Conservation (phyloP, 2,797 vertebrate species). For the Channallabes apus region DNA sequence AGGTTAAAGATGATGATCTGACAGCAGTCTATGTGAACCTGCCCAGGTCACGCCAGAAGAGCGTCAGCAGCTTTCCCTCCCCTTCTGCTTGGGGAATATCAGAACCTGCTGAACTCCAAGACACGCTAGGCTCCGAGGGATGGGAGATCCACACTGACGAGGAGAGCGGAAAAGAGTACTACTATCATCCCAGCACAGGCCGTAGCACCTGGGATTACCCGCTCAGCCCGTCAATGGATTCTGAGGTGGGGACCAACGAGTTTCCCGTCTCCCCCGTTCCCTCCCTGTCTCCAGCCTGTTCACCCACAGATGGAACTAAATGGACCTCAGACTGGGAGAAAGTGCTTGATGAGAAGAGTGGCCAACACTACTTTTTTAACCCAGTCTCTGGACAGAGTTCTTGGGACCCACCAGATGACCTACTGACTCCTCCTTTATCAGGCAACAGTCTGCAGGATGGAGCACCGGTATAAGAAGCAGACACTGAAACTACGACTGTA, state of each 20-base stretch:
- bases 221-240: constrained; percentile 63
- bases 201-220: constrained; percentile 91
- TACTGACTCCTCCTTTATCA: constrained; percentile 61
- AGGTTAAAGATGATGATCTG: constrained; percentile 66
- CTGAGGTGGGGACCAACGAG: constrained; percentile 44
- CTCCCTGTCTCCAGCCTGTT: constrained; percentile 58
- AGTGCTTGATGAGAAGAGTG: constrained; percentile 82
- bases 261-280: constrained; percentile 43
- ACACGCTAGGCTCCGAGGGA: constrained; percentile 63
- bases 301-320: constrained; percentile 61
- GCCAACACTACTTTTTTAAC: constrained; percentile 88
- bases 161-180: constrained; percentile 85
- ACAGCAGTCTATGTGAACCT: constrained; percentile 85
- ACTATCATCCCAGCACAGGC: constrained; percentile 84
- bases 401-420: constrained; percentile 83
- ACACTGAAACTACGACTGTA: constrained; percentile 8
- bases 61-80: constrained; percentile 48
- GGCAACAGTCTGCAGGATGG: constrained; percentile 58
- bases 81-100: neutral
- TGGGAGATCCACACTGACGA: constrained; percentile 90
- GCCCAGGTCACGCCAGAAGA: constrained; percentile 71
- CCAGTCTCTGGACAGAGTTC: constrained; percentile 84
- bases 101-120: constrained; percentile 51
- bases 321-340: constrained; percentile 81
- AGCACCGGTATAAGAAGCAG: constrained; percentile 76